Evolutionary conservation across 2,888 invertebrate species (phyloP), one percentile per base, ranked within the genome.

Genomic region (Mesoligia furuncula): DNA sequence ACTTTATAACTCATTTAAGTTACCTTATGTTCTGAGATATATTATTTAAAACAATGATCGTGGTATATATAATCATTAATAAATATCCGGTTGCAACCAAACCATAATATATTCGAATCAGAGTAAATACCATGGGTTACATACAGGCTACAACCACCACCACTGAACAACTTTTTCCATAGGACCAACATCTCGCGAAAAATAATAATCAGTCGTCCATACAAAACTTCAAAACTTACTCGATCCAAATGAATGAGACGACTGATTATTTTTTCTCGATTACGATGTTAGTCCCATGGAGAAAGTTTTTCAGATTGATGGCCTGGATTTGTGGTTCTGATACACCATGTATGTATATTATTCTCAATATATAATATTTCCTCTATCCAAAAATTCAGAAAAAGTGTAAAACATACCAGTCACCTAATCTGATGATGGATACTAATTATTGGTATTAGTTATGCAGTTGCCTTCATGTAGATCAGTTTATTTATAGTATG

Each of bases 21-120:
- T 66, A n/a, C 3, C 48, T 27, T 68, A 59, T 57, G 36, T 48
- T 59, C 36, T 9, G 67, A 59, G 27, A 76, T 42, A 78, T 36
- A 67, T 45, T 17, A 48, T 78, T 48, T 27, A 71, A 31, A 36
- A 36, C n/a, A 69, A 57, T 57, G 11, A 17, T 36, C 17, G n/a
- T 36, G 36, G 17, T 36, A 67, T 2, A 48, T 48, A 31, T 51
- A 51, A 51, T 68, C 2, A 24, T 51, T 17, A 24, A 24, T 20
- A 20, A 45, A 45, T 48, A 68, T 5, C 5, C 20, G 27, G 24
- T 36, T 24, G 36, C 36, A 51, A 17, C 15, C 31, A 54, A 31
- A 68, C 31, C 9, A 54, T 68, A 54, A 68, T 36, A 68, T n/a
- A n/a, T 68, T 54, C 24, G 24, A 24, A 51, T 31, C 24, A 31